phyloP scores from a whole-genome alignment of 1,140 invertebrate genomes.

The Calliopsis andreniformis region DNA sequence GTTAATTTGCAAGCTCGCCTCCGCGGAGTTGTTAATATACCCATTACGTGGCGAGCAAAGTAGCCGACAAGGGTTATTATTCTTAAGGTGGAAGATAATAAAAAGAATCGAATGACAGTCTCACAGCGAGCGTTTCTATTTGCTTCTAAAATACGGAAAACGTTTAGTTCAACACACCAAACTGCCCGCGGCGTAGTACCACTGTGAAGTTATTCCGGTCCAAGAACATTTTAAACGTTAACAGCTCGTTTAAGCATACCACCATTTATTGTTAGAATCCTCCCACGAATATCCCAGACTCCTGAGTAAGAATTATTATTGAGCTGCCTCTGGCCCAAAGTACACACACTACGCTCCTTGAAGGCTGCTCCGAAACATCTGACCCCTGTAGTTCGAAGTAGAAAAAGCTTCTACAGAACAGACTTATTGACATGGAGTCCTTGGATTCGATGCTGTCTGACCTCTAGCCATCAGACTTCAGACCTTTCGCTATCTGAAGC shows the following conservation, averaged over 20 bases:
- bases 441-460: no score
- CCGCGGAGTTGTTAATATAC: not conserved
- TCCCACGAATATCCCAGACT: not conserved
- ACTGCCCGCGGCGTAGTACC: constrained; percentile 6
- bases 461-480: no score
- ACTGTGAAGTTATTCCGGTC: constrained; percentile 28
- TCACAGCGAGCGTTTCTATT: not conserved
- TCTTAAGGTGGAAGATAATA: not conserved
- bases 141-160: constrained; percentile 10
- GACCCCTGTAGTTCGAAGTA: no score
- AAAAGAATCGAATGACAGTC: not conserved
- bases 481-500: no score
- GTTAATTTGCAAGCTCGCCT: not conserved
- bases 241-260: constrained; percentile 18
- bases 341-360: not conserved
- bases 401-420: no score
- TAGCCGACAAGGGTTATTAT: not conserved
- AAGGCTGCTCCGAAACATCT: no score
- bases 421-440: no score
- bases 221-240: constrained; percentile 14
- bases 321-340: constrained; percentile 2
- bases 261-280: constrained; percentile 39
- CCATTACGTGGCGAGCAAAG: no score
- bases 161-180: not conserved
- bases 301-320: constrained; percentile 49